Conservation (phyloP, 1,140 invertebrate genomes). For the Micrasema minimum region DNA sequence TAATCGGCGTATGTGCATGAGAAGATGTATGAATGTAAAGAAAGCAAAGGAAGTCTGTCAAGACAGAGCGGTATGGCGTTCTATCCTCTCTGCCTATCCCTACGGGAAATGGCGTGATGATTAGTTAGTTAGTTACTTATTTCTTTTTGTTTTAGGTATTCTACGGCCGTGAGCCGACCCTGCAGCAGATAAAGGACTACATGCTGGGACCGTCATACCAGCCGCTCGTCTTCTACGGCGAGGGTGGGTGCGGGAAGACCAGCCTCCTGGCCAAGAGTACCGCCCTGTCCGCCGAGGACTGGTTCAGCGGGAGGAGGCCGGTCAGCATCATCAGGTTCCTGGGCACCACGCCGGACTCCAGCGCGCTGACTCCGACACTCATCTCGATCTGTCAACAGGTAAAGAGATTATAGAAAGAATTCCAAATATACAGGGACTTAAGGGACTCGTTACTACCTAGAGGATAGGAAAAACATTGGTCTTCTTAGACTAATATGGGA, state of each 20-base stretch:
- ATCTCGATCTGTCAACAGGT: conserved; percentile 96
- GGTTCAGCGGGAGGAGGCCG: conserved; percentile 79
- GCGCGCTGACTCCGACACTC: conserved; percentile 91
- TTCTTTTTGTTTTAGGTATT: conserved; percentile 74
- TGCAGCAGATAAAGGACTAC: conserved; percentile 85
- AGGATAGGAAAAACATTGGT: too few species aligned
- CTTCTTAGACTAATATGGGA: too few species aligned
- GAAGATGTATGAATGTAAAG: too few species aligned
- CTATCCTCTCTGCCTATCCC: too few species aligned
- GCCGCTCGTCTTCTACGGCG: conserved; percentile 93
- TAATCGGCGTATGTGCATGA: too few species aligned
- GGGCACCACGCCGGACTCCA: conserved; percentile 96
- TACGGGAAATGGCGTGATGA: too few species aligned
- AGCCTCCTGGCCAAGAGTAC: conserved; percentile 94
- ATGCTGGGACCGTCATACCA: conserved; percentile 87
- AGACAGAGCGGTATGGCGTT: too few species aligned
- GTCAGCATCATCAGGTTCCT: conserved; percentile 92
- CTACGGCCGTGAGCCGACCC: conserved; percentile 90
- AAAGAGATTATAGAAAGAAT: too few species aligned
- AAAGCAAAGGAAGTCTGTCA: too few species aligned
- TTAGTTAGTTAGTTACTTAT: too few species aligned
- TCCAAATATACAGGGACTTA: too few species aligned
- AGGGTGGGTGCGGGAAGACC: conserved; percentile 97
- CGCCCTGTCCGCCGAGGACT: conserved; percentile 77
- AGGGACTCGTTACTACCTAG: too few species aligned